Percentiles rank a stretch among this genome's conserved stretches.
Evolutionary conservation across 2,888 invertebrate genomes (phyloP).

Genomic region (Mimachlamys varia): DNA sequence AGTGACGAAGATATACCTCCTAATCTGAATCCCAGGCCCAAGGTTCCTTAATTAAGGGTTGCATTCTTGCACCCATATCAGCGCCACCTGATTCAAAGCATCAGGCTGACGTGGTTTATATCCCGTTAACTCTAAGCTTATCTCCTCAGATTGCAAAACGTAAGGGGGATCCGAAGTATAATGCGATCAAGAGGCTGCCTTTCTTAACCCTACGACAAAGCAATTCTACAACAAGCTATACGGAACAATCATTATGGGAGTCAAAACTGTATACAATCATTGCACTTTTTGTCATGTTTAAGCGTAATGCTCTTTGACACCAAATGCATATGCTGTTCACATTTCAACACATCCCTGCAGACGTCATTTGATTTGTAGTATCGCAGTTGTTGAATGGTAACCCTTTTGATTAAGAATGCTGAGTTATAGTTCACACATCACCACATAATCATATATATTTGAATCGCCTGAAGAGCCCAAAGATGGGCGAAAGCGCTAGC

Average conservation of each 20-base stretch:
- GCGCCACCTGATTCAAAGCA: conserved; percentile 34
- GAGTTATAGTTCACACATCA: too few species aligned
- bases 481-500: too few species aligned
- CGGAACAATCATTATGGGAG: neutral
- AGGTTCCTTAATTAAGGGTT: conserved; percentile 27
- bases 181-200: neutral
- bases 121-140: conserved; percentile 14
- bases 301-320: neutral
- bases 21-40: conserved; percentile 8
- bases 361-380: neutral
- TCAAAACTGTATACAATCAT: neutral
- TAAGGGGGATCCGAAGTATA: neutral
- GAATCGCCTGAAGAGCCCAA: too few species aligned
- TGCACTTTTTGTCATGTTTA: neutral
- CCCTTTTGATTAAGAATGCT: neutral
- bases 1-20: neutral
- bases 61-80: conserved; percentile 36
- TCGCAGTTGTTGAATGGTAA: neutral
- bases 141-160: conserved; percentile 31
- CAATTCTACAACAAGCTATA: neutral
- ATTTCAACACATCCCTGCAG: neutral
- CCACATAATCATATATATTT: too few species aligned
- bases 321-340: neutral
- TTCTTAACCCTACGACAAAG: neutral
- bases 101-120: conserved; percentile 16